These are phyloP conservation scores for Chunga burmeisteri DNA, from an alignment of 2,113 vertebrate genomes.

Conservation along the genomic window DNA sequence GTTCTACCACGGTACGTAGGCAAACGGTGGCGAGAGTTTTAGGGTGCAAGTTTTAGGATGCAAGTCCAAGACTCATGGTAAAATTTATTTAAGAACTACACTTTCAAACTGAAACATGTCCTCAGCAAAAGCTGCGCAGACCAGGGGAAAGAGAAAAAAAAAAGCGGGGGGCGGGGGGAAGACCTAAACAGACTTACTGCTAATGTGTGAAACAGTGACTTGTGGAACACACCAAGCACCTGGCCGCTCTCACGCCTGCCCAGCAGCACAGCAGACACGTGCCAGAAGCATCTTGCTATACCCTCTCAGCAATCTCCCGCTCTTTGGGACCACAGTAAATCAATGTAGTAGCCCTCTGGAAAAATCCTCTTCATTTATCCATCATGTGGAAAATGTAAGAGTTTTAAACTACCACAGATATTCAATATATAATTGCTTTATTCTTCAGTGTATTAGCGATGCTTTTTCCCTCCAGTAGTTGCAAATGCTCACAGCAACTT, in stretches of 20 bases:
- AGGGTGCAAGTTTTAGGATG: background rate
- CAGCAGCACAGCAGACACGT: background rate
- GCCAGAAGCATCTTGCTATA: background rate
- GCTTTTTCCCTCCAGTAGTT: background rate
- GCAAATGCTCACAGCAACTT: background rate
- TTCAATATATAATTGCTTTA: background rate
- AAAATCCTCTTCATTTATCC: background rate
- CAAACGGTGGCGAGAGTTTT: background rate
- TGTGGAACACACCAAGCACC: background rate
- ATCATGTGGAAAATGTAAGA: background rate
- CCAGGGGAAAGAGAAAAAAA: accelerated
- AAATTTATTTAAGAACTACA: background rate
- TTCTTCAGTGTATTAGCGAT: background rate
- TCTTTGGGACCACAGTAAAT: background rate
- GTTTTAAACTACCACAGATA: background rate
- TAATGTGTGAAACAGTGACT: background rate
- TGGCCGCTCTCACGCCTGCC: background rate
- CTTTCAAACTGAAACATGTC: background rate
- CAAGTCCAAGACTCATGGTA: background rate
- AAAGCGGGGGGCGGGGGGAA: too few relatives aligned
- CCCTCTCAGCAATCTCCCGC: background rate
- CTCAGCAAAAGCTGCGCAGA: background rate
- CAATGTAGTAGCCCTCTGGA: background rate
- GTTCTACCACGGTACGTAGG: background rate
- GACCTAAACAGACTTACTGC: background rate